Evolutionary conservation across 2,797 vertebrate species (phyloP).

Genomic region (Thripadectes ignobilis): DNA sequence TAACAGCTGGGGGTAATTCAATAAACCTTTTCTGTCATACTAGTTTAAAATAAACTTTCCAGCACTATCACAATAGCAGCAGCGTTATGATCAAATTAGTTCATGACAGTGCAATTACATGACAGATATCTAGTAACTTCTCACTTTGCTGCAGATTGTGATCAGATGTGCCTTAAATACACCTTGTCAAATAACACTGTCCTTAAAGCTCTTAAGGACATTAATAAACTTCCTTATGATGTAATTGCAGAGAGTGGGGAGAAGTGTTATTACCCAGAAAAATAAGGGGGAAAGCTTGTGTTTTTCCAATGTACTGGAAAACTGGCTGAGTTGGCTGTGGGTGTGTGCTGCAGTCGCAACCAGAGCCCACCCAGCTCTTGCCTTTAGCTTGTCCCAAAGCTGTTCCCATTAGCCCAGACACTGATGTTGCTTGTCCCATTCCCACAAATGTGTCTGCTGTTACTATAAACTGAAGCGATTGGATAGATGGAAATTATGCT

Average conservation of each 20-base stretch:
- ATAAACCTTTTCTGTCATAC: not conserved
- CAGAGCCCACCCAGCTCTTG: not conserved
- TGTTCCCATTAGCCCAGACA: not conserved
- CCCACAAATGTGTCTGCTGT: not conserved
- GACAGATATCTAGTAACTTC: not conserved
- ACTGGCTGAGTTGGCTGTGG: not conserved
- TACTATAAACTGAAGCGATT: not conserved
- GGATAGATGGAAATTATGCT: not conserved
- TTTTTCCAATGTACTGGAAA: not conserved
- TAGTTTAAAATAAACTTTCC: not conserved
- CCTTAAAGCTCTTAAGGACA: not conserved
- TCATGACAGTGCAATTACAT: not conserved
- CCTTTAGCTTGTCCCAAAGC: not conserved
- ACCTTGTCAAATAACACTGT: not conserved
- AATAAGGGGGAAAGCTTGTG: accelerated
- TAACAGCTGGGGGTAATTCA: not conserved
- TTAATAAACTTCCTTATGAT: not conserved
- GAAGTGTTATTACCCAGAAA: not conserved
- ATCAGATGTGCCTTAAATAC: not conserved
- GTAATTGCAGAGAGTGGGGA: not conserved
- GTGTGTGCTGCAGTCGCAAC: not conserved
- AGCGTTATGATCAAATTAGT: not conserved
- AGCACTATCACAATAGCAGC: not conserved
- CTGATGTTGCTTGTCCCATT: not conserved
- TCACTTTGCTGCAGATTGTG: not conserved